These are phyloP conservation scores for Andricus quercusramuli DNA, from an alignment of 2,888 invertebrate genomes.

Conservation along the genomic window DNA sequence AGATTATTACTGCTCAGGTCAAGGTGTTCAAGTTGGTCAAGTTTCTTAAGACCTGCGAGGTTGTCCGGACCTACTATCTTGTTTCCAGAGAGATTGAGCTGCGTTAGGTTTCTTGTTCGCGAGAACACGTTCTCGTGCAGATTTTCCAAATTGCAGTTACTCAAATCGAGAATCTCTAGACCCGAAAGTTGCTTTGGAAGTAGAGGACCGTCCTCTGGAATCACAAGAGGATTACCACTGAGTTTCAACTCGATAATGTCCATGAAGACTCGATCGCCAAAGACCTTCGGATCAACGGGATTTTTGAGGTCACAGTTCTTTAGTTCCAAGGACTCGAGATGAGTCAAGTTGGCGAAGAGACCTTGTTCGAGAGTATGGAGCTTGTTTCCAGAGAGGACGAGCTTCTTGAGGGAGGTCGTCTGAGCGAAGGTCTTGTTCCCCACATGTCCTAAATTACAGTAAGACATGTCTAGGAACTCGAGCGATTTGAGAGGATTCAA, in stretches of 20 bases:
- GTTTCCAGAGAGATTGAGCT: constrained; percentile 83
- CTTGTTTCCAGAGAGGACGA: constrained; percentile 86
- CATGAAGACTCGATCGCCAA: constrained; percentile 84
- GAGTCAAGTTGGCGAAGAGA: constrained; percentile 84
- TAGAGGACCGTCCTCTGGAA: constrained; percentile 82
- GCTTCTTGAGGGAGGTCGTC: constrained; percentile 84
- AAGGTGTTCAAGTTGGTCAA: constrained; percentile 82
- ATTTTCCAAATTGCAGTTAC: constrained; percentile 83
- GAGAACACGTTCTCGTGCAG: constrained; percentile 83
- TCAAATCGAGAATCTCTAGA: constrained; percentile 83
- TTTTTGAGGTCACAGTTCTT: constrained; percentile 85
- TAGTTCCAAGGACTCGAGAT: constrained; percentile 84
- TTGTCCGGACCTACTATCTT: constrained; percentile 80
- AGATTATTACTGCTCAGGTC: constrained; percentile 84
- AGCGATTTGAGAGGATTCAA: constrained; percentile 84
- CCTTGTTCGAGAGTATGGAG: constrained; percentile 84
- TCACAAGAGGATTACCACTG: constrained; percentile 84
- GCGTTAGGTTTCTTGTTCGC: constrained; percentile 83
- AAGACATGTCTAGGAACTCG: constrained; percentile 87
- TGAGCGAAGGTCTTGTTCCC: constrained; percentile 84
- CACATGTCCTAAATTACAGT: constrained; percentile 84
- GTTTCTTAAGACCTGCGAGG: constrained; percentile 81
- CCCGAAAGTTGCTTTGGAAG: constrained; percentile 84
- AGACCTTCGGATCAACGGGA: constrained; percentile 84
- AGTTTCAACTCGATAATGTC: constrained; percentile 85